These are phyloP conservation scores for Gymnocephalus cernua DNA, from an alignment of 2,113 vertebrate genomes.

Conservation along the genomic window DNA sequence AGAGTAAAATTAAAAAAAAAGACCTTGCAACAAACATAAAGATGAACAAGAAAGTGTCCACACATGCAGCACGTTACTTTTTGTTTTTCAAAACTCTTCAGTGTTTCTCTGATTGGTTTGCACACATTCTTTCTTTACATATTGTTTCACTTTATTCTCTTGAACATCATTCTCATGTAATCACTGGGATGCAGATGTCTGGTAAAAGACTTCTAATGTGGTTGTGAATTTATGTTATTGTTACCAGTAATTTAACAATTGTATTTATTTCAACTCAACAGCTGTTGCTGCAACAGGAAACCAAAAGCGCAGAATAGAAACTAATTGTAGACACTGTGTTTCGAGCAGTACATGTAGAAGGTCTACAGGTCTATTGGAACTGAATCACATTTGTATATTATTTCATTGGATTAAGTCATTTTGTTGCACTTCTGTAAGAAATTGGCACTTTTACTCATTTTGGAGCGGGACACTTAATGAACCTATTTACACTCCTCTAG, in stretches of 20 bases:
- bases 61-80: not conserved
- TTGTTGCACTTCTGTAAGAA: not conserved
- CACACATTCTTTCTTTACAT: not conserved
- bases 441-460: not conserved
- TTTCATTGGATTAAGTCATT: not conserved
- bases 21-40: not conserved
- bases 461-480: not conserved
- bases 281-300: not conserved
- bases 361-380: no score
- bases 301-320: not conserved
- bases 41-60: not conserved
- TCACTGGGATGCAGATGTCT: no score
- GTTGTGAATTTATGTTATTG: not conserved
- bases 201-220: not conserved
- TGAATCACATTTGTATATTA: not conserved
- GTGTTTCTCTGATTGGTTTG: not conserved
- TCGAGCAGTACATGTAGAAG: not conserved
- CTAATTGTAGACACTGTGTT: not conserved
- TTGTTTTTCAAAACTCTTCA: no score
- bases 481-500: not conserved
- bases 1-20: not conserved
- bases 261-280: not conserved
- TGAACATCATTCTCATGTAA: not conserved
- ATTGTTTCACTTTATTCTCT: not conserved
- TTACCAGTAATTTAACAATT: not conserved